Percentiles rank a stretch among this genome's conserved stretches.
Conservation (phyloP, 2,113 vertebrate species). For the Lates calcarifer region DNA sequence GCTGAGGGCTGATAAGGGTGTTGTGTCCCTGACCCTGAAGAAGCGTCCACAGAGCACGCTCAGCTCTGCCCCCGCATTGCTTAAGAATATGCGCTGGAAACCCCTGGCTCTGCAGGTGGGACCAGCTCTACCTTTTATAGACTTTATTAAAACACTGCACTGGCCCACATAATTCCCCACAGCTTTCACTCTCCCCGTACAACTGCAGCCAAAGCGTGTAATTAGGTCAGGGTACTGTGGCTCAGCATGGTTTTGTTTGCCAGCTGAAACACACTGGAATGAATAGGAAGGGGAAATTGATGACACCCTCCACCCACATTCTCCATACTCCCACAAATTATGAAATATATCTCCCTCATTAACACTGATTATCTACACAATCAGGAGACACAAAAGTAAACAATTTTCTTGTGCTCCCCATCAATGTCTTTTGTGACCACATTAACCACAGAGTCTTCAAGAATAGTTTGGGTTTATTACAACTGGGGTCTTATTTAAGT, state of each 20-base stretch:
- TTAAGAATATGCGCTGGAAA: constrained; percentile 99
- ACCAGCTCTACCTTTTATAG: constrained; percentile 60
- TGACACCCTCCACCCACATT: constrained; percentile 42
- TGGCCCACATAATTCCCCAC: constrained; percentile 69
- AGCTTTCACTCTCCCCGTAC: constrained; percentile 29
- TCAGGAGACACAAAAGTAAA: constrained; percentile 8
- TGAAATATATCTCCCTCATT: constrained; percentile 50
- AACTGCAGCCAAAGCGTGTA: constrained; percentile 63
- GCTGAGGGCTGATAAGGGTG: constrained; percentile 97
- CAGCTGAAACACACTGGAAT: constrained; percentile 38
- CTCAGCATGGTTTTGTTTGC: constrained; percentile 61
- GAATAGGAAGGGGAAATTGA: constrained; percentile 28
- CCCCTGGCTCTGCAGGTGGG: constrained; percentile 98
- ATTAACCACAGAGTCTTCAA: neutral
- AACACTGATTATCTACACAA: constrained; percentile 46
- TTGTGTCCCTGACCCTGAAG: constrained; percentile 99
- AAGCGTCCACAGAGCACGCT: constrained; percentile 99
- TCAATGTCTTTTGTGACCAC: neutral
- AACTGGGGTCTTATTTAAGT: constrained; percentile 22
- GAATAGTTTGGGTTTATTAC: neutral
- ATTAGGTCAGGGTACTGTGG: constrained; percentile 74
- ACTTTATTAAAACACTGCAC: constrained; percentile 62
- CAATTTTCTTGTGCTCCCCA: neutral
- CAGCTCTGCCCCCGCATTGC: constrained; percentile 98
- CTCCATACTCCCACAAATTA: constrained; percentile 24